Base-by-base conservation (phyloP, 2,888 invertebrate species). In the Folsomia candida region DNA sequence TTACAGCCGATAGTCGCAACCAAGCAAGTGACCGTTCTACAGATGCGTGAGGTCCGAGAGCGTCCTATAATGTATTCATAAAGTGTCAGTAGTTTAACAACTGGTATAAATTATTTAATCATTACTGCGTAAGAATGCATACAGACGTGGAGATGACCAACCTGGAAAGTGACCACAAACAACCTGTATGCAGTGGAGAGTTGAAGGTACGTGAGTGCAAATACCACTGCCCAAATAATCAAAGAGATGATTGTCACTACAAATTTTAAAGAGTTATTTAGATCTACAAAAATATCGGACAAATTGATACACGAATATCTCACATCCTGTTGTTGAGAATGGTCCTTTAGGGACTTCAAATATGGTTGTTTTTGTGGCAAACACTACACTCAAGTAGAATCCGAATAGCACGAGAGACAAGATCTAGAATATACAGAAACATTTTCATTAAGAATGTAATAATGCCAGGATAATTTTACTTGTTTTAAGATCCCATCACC, bases 121-220 rank as follows among this genome's bases (percentile, higher is more conserved):
- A n/a, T n/a, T n/a, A n/a, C n/a, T n/a, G n/a, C n/a, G n/a, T n/a
- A n/a, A n/a, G n/a, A 51, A 26, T 4, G 22, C 18, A 54, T 54
- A 54, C 18, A 54, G n/a, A n/a, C n/a, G n/a, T n/a, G n/a, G n/a
- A n/a, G n/a, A 57, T 18, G 11, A 18, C 20, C 65, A 71, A 74
- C 76, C 73, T 76, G 76, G 28, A 74, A 76, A 6, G 76, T 76
- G 29, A 71, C 72, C 25, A 76, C 64, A 63, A 76, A 76, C 28
- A 76, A 68, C 54, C 72, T 71, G 61, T 76, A 76, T 14, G 74
- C 69, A 11, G 71, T 47, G 18, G 58, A 24, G 69, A 76, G 71
- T 37, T 76, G 76, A 20, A 72, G 65, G 64, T 67, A 72, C 1
- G 72, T 76, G 20, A 76, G 67, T 24, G 69, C 51, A 62, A 76